Evolutionary conservation across 2,113 vertebrate species (phyloP), one percentile per base, ranked within the genome.

Genomic region (Falco punctatus): DNA sequence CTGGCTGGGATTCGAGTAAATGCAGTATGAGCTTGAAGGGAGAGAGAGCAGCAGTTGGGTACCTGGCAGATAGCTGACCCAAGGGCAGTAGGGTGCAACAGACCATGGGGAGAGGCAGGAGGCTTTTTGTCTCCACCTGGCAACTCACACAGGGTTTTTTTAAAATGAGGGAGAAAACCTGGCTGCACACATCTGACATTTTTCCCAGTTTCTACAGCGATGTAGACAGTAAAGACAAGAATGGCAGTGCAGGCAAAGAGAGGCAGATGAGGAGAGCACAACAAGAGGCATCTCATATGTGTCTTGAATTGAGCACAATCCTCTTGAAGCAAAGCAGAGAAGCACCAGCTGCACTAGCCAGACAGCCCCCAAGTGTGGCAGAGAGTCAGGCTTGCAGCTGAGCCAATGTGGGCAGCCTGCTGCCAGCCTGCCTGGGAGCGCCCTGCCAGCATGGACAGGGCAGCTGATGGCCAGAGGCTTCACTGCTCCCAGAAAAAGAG

Each of bases 391-490:
- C n/a, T 70, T n/a, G 51, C 16, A 42, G n/a, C 58, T 44, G 51
- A 94, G 52, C 49, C 71, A 35, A 8, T 0, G 3, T 4, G 54
- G 17, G 35, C 67, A 73, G 46, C 2, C 3, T 19, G 11, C 33
- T 58, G 35, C 27, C 0, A 1, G n/a, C 51, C 28, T 51, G 49
- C 33, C 77, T 59, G n/a, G 23, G 11, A 65, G 48, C 5, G 2
- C 35, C 48, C 14, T 24, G 58, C 0, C 2, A 59, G n/a, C 2
- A 0, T 0, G 1, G 38, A 71, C 10, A 3, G 2, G 57, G 54
- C 30, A n/a, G 54, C 33, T 58, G 42, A 42, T 1, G 4, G 74
- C n/a, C 88, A 59, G 23, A 67, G 40, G 59, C 20, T 17, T 40
- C 75, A 28, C n/a, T 66, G 44, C 51, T 67, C 30, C 52, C 44